Base-by-base conservation (phyloP, 2,888 invertebrate species). In the Furcula furcula region DNA sequence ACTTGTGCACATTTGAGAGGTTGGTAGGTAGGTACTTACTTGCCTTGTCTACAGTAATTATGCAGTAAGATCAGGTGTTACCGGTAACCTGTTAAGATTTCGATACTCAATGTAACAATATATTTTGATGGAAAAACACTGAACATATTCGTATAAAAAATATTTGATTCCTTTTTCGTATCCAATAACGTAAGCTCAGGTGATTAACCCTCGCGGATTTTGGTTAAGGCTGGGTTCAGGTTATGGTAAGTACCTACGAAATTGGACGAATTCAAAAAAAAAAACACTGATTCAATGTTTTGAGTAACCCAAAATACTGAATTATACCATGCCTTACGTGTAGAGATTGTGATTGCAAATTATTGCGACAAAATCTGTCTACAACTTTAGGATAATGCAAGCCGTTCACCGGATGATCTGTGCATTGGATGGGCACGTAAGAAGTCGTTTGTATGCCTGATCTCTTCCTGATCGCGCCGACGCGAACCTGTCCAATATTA, bases 231-330 rank as follows among this genome's bases (percentile, higher is more conserved):
- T 67, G 68, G 40, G 51, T 53, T 51, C 48, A 65, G 67, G 68
- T 69, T 67, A 69, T 68, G 65, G 57, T 54, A 55, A 54, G 64
- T 65, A n/a, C n/a, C 57, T 59, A 55, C 61, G 49, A 65, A 69
- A 68, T 68, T 67, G 65, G 61, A 65, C 51, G 59, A 57, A 70
- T 65, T 68, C 62, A 65, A 67, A 69, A 69, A 65, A 64, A 65
- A 64, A 64, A 64, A 68, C 50, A n/a, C n/a, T n/a, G n/a, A n/a
- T n/a, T n/a, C n/a, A n/a, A n/a, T n/a, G n/a, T n/a, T n/a, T n/a
- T n/a, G n/a, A n/a, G 56, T 37, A 41, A 36, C 53, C 61, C 50
- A 36, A 51, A 49, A 52, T n/a, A n/a, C n/a, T n/a, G n/a, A n/a
- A n/a, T n/a, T n/a, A n/a, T n/a, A n/a, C n/a, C n/a, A n/a, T n/a